Evolutionary conservation across 30 jellyfish, hydroid and myxozoan species (phyloP).

Genomic region (Cassiopea xamachana): DNA sequence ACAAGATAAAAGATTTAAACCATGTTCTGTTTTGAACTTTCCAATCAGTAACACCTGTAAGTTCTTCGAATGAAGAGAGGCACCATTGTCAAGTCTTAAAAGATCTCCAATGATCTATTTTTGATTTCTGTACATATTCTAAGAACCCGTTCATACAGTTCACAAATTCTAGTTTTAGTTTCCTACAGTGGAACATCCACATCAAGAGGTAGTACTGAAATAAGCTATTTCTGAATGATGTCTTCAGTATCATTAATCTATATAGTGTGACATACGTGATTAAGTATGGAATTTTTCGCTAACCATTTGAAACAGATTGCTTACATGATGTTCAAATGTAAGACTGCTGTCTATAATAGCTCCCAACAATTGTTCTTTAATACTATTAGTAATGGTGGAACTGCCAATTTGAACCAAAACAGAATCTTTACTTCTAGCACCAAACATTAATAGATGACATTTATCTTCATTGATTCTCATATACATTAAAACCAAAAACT

Average conservation of each 20-base stretch:
- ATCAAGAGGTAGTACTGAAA: not conserved
- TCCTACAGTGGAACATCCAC: not conserved
- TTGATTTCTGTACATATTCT: not conserved
- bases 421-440: not conserved
- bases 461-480: too few species aligned
- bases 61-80: not conserved
- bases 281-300: not conserved
- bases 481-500: too few species aligned
- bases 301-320: not conserved
- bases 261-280: not conserved
- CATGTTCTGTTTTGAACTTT: not conserved
- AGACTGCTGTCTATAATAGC: not conserved
- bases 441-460: too few species aligned
- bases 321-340: not conserved
- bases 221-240: too few species aligned
- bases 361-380: not conserved
- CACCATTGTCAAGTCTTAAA: not conserved
- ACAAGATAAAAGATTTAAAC: not conserved
- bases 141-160: not conserved
- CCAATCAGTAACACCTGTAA: not conserved
- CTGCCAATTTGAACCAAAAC: not conserved
- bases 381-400: not conserved
- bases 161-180: not conserved
- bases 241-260: not conserved
- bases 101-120: not conserved